phyloP scores from a whole-genome alignment of 2,113 vertebrate genomes.

The Oostethus manadensis region DNA sequence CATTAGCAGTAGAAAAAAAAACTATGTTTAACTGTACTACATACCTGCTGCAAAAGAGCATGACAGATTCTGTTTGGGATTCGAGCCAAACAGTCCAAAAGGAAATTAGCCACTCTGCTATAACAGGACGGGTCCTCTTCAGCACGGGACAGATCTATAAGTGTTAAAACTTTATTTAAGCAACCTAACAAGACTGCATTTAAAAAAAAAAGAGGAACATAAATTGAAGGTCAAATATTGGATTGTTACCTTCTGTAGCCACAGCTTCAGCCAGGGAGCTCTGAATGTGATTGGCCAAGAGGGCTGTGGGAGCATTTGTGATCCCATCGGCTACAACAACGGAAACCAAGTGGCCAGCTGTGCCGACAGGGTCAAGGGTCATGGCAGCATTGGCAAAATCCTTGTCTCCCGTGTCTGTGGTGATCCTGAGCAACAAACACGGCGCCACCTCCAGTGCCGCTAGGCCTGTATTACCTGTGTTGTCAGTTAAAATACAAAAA shows the following conservation, averaged over 20 bases:
- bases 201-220: not conserved
- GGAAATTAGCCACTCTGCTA: slow-evolving; percentile 59
- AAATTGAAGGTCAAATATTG: not conserved
- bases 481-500: not conserved
- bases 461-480: slow-evolving; percentile 61
- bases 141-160: slow-evolving; percentile 49
- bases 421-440: slow-evolving; percentile 67
- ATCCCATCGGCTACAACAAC: slow-evolving; percentile 70
- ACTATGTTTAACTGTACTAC: too few relatives aligned
- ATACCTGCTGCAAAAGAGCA: slow-evolving; percentile 71
- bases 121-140: slow-evolving; percentile 60
- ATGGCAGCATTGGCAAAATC: slow-evolving; percentile 57
- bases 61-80: slow-evolving; percentile 69
- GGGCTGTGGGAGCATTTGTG: slow-evolving; percentile 65
- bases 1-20: too few relatives aligned
- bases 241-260: slow-evolving; percentile 58
- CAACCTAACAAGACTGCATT: not conserved
- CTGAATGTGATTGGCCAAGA: slow-evolving; percentile 76
- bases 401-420: slow-evolving; percentile 61
- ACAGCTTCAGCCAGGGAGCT: slow-evolving; percentile 63
- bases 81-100: slow-evolving; percentile 66
- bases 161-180: slow-evolving; percentile 6
- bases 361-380: slow-evolving; percentile 55
- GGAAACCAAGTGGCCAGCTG: slow-evolving; percentile 75
- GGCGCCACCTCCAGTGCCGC: slow-evolving; percentile 69